These are phyloP conservation scores for Cyrtodaria siliqua DNA, from an alignment of 2,888 invertebrate species.

Conservation along the genomic window DNA sequence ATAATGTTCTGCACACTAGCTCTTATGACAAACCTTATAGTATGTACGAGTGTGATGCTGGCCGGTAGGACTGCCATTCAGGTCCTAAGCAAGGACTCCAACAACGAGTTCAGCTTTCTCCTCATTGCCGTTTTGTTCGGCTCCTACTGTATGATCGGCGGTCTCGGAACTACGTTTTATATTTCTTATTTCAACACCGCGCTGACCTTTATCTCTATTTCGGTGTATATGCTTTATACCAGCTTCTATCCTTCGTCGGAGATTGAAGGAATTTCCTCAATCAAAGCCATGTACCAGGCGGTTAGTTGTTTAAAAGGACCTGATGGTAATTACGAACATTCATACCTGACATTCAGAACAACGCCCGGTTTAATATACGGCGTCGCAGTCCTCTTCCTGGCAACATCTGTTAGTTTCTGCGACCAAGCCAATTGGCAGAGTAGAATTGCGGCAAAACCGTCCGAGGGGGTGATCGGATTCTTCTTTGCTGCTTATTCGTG, in stretches of 20 bases:
- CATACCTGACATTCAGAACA: slow-evolving; percentile 74
- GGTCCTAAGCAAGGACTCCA: slow-evolving; percentile 69
- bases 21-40: slow-evolving; percentile 75
- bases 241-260: slow-evolving; percentile 57
- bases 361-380: slow-evolving; percentile 75
- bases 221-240: slow-evolving; percentile 71
- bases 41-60: slow-evolving; percentile 73
- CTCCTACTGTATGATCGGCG: slow-evolving; percentile 79
- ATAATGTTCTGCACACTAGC: slow-evolving; percentile 77
- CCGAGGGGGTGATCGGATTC: slow-evolving; percentile 81
- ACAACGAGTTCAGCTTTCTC: slow-evolving; percentile 76
- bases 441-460: slow-evolving; percentile 81
- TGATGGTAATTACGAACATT: slow-evolving; percentile 71
- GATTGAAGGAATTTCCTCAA: slow-evolving; percentile 48
- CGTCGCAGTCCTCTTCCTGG: slow-evolving; percentile 66
- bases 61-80: slow-evolving; percentile 74
- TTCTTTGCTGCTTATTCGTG: slow-evolving; percentile 80
- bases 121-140: slow-evolving; percentile 78
- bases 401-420: slow-evolving; percentile 70
- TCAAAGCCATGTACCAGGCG: slow-evolving; percentile 69
- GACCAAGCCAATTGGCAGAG: slow-evolving; percentile 84
- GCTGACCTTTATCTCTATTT: slow-evolving; percentile 75
- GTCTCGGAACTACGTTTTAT: slow-evolving; percentile 82
- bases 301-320: slow-evolving; percentile 70
- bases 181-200: slow-evolving; percentile 82